Evolutionary conservation across 2,888 invertebrate genomes (phyloP), one percentile per base, ranked within the genome.

Genomic region (Limnephilus lunatus): DNA sequence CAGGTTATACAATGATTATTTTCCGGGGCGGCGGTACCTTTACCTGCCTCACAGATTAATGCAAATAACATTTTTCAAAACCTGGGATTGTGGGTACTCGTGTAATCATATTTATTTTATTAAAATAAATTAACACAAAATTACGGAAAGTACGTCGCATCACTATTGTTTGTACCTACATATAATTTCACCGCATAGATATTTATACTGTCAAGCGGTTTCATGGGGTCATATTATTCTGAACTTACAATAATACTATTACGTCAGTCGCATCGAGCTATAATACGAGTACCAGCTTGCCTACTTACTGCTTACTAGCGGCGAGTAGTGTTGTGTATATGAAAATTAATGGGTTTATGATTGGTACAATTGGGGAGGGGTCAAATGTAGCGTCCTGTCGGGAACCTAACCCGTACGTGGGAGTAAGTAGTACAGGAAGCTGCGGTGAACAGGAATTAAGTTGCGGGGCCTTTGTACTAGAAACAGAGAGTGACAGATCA

Each of bases 331-430:
- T 25, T 68, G 68, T n/a, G 68, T 44, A 90, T 89, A 92, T 93
- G 93, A 90, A 90, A 93, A 93, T 92, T 91, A 93, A 93, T 93
- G 93, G 93, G 81, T 92, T 90, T 93, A 93, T 93, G 93, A 93
- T 93, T 93, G 93, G 91, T 90, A 91, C 91, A 87, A 87, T 48
- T 87, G 87, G 87, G 87, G 68, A 86, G 32, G 85, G 87, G 87
- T 87, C 87, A 87, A 30, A 87, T 48, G 86, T 68, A 68, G 68
- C 68, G 68, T 87, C 87, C 87, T 87, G 87, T 87, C 31, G 53
- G 68, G 39, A 39, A 30, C 31, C 44, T n/a, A 44, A 25, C 25
- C 86, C 39, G 86, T 35, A 86, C 86, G 86, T 86, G 86, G 86
- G 86, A 86, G 39, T 68, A 68, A 68, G 68, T 68, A 68, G 68